Evolutionary conservation across 2,797 vertebrate genomes (phyloP).

Genomic region (Artibeus lituratus): DNA sequence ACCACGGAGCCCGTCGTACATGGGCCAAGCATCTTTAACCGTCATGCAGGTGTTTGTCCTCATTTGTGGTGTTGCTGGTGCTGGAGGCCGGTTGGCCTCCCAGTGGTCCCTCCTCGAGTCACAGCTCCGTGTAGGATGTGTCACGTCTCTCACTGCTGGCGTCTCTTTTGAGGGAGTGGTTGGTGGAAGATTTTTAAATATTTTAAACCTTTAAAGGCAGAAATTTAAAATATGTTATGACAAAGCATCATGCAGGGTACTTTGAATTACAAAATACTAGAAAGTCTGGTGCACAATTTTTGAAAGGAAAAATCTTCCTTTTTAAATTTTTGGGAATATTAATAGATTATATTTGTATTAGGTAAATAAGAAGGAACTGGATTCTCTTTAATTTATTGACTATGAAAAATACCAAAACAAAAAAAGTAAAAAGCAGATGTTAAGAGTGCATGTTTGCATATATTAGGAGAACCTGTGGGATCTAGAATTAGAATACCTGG

Average conservation of each 20-base stretch:
- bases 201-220: background rate
- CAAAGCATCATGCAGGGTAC: background rate
- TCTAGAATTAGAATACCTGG: background rate
- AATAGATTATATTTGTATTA: background rate
- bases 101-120: background rate
- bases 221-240: background rate
- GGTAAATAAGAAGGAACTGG: background rate
- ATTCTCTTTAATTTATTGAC: background rate
- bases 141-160: background rate
- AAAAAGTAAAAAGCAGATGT: background rate
- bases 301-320: background rate
- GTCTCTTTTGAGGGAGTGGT: background rate
- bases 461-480: background rate
- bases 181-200: background rate
- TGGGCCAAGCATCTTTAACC: slow-evolving; percentile 30
- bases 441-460: background rate
- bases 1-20: background rate
- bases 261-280: slow-evolving; percentile 21
- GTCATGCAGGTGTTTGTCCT: slow-evolving; percentile 31
- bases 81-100: background rate
- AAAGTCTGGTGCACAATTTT: background rate
- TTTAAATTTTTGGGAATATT: background rate
- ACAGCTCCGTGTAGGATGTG: background rate
- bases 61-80: slow-evolving; percentile 13
- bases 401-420: background rate